Evolutionary conservation across 1,140 invertebrate species (phyloP).

Genomic region (Adoxophyes honmai): DNA sequence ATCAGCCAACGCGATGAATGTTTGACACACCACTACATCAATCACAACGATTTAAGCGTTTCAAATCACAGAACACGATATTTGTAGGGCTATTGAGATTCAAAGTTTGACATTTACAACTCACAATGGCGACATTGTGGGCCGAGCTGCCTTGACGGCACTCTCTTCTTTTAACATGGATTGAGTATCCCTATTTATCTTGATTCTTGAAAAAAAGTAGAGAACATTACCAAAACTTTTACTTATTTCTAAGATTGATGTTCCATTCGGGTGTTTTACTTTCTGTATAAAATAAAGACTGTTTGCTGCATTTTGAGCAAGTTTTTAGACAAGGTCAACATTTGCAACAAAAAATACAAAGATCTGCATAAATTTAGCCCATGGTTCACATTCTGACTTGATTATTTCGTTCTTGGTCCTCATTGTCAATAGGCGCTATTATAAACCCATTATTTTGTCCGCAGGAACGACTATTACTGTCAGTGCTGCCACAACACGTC

Average conservation of each 20-base stretch:
- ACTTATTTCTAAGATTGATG: not conserved
- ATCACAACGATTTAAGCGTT: constrained; percentile 10
- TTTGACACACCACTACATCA: constrained; percentile 7
- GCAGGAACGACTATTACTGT: constrained; percentile 90
- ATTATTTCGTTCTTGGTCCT: not conserved
- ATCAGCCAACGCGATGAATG: constrained; percentile 4
- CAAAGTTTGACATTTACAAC: constrained; percentile 15
- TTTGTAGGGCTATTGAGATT: constrained; percentile 14
- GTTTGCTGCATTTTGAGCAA: too few species aligned
- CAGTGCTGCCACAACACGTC: constrained; percentile 95
- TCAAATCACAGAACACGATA: constrained; percentile 3
- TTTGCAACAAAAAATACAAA: too few species aligned
- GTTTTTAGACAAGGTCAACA: too few species aligned
- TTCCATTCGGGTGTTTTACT: not conserved
- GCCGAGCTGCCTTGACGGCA: not conserved
- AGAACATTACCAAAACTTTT: not conserved
- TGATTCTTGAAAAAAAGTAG: constrained; percentile 7
- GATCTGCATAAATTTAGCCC: too few species aligned
- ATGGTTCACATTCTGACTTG: too few species aligned
- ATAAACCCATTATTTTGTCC: constrained; percentile 65
- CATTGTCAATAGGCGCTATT: not conserved
- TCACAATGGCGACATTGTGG: constrained; percentile 9
- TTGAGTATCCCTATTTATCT: constrained; percentile 1
- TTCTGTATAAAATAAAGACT: not conserved
- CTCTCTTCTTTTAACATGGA: not conserved